A percentile compares a stretch with the other conserved stretches of the same genome.
phyloP scores from a whole-genome alignment of 2,888 invertebrate genomes.

The Rutpela maculata region DNA sequence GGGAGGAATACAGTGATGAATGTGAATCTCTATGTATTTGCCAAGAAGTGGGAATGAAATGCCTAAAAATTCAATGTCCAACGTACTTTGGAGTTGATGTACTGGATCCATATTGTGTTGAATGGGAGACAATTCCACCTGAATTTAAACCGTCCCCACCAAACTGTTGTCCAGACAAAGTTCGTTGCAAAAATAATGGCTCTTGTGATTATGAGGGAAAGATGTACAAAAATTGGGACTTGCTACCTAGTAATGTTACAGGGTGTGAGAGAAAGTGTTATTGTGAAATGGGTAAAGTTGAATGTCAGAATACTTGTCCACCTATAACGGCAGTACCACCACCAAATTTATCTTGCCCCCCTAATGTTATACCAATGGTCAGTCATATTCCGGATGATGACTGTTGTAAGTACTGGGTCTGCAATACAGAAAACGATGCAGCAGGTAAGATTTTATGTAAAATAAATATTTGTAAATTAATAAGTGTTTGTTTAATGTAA shows the following conservation, averaged over 20 bases:
- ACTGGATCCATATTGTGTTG: conserved; percentile 87
- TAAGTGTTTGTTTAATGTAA: conserved; percentile 10
- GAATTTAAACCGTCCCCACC: conserved; percentile 83
- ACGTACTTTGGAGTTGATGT: conserved; percentile 91
- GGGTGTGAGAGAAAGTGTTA: conserved; percentile 91
- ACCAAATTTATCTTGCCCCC: conserved; percentile 82
- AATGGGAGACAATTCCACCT: conserved; percentile 89
- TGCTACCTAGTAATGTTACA: conserved; percentile 86
- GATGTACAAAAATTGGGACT: conserved; percentile 86
- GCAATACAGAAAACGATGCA: conserved; percentile 60
- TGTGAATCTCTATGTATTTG: conserved; percentile 89
- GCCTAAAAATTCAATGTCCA: conserved; percentile 88
- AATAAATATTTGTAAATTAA: neutral
- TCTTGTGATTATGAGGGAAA: conserved; percentile 85
- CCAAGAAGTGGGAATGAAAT: conserved; percentile 82
- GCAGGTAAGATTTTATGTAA: conserved; percentile 44
- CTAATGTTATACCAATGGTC: conserved; percentile 79
- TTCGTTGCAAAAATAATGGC: conserved; percentile 87
- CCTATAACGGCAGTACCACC: conserved; percentile 87
- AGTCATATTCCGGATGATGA: conserved; percentile 84
- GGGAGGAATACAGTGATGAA: conserved; percentile 88
- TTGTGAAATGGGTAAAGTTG: conserved; percentile 91
- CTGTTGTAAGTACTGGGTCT: conserved; percentile 90
- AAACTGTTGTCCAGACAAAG: conserved; percentile 87
- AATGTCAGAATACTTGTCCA: conserved; percentile 88